Conservation (phyloP, 2,888 invertebrate species). For the Plagodis pulveraria region DNA sequence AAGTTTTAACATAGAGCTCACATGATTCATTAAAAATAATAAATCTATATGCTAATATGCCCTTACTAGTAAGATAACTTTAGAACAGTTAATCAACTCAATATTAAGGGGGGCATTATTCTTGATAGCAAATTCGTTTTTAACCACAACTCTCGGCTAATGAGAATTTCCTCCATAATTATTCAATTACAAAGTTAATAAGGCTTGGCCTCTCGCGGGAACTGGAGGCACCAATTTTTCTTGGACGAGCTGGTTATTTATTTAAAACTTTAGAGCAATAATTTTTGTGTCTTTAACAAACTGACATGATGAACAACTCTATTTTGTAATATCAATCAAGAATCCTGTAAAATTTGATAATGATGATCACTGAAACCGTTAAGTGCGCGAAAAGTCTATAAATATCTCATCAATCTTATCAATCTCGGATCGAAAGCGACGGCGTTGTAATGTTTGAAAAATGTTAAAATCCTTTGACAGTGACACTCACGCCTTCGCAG, state of each 20-base stretch:
- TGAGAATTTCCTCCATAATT: conserved; percentile 58
- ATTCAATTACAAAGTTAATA: conserved; percentile 58
- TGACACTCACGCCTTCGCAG: conserved; percentile 52
- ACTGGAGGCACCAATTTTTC: conserved; percentile 35
- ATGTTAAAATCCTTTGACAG: conserved; percentile 54
- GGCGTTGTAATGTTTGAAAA: conserved; percentile 55
- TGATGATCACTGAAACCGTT: conserved; percentile 13
- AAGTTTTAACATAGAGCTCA: too few relatives aligned
- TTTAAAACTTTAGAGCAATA: conserved; percentile 32
- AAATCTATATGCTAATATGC: too few relatives aligned
- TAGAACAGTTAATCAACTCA: conserved; percentile 32
- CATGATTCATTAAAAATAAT: too few relatives aligned
- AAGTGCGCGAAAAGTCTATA: conserved; percentile 37
- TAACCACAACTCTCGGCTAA: conserved; percentile 46
- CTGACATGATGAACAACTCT: not conserved
- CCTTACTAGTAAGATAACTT: conserved; percentile 19
- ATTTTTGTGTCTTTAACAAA: not conserved
- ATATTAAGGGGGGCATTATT: conserved; percentile 38
- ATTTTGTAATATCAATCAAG: not conserved
- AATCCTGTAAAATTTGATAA: conserved; percentile 2
- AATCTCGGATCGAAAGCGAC: conserved; percentile 54
- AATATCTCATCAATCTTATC: conserved; percentile 59
- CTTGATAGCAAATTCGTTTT: conserved; percentile 44
- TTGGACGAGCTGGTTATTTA: conserved; percentile 30
- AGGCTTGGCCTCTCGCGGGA: conserved; percentile 48